phyloP scores from a whole-genome alignment of 2,797 vertebrate genomes.

The Hyperoplus lanceolatus region DNA sequence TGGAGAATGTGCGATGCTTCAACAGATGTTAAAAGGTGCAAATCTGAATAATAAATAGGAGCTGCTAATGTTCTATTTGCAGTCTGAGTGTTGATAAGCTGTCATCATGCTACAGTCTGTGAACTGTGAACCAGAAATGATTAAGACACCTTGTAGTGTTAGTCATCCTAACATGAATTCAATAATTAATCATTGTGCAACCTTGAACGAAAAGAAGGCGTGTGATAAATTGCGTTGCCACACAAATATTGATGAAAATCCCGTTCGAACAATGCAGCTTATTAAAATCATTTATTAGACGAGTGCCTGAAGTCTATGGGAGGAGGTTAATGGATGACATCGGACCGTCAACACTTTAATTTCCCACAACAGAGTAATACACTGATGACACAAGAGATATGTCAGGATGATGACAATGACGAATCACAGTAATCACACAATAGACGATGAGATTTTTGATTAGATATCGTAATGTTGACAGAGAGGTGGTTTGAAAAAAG shows the following conservation, averaged over 20 bases:
- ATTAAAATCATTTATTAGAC: conserved; percentile 61
- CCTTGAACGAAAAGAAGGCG: conserved; percentile 8
- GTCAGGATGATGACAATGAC: conserved; percentile 9
- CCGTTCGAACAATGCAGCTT: conserved; percentile 41
- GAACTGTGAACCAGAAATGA: conserved; percentile 42
- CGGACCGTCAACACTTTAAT: conserved; percentile 15
- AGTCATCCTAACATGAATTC: conserved; percentile 61
- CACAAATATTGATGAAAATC: conserved; percentile 38
- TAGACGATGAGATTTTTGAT: not conserved
- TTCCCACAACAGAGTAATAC: conserved; percentile 22
- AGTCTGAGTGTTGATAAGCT: conserved; percentile 11
- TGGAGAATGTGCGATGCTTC: not conserved
- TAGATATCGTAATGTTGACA: conserved; percentile 10
- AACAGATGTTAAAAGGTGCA: not conserved
- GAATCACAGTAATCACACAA: conserved; percentile 10
- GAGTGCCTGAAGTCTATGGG: conserved; percentile 26
- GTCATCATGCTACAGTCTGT: conserved; percentile 40
- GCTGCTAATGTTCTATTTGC: conserved; percentile 27
- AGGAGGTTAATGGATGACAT: conserved; percentile 40
- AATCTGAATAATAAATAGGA: conserved; percentile 5
- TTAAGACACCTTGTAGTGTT: conserved; percentile 47
- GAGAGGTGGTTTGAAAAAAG: not conserved
- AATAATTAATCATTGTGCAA: conserved; percentile 60
- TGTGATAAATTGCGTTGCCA: conserved; percentile 49
- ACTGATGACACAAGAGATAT: not conserved